A percentile compares a stretch with the other conserved stretches of the same genome.
Conservation (phyloP, 2,888 invertebrate genomes). For the Eupithecia subumbrata region DNA sequence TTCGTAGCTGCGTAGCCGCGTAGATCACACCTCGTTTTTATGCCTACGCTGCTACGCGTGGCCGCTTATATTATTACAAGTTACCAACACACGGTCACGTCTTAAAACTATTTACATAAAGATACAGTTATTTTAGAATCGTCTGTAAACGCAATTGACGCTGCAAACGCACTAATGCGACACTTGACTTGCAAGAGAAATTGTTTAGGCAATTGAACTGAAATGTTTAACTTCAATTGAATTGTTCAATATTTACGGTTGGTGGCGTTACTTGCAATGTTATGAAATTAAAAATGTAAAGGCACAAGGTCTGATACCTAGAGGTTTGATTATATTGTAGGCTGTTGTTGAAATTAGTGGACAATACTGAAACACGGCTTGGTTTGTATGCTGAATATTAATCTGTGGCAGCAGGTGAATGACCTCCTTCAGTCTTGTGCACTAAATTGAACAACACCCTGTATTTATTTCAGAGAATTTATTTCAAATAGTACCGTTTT, state of each 20-base stretch:
- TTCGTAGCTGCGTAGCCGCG: neutral
- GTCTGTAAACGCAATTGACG: slow-evolving; percentile 41
- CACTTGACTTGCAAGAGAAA: slow-evolving; percentile 43
- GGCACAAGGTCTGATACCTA: no score
- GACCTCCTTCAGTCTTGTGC: no score
- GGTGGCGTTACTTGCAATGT: slow-evolving; percentile 16
- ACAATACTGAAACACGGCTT: no score
- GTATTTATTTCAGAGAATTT: neutral
- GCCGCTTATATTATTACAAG: neutral
- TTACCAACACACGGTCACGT: neutral
- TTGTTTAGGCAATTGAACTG: neutral
- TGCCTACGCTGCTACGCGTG: slow-evolving; percentile 1
- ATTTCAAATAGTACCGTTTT: neutral
- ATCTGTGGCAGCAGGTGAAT: no score
- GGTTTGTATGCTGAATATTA: no score
- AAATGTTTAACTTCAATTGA: neutral
- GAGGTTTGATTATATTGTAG: no score
- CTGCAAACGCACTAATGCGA: slow-evolving; percentile 40
- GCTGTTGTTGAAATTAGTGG: no score
- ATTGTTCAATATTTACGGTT: neutral
- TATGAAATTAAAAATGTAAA: no score
- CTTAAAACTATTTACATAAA: neutral
- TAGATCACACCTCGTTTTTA: neutral
- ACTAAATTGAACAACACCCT: no score
- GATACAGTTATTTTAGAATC: slow-evolving; percentile 10